phyloP scores from a whole-genome alignment of 2,113 vertebrate genomes.

The Mormyrus iriodes region DNA sequence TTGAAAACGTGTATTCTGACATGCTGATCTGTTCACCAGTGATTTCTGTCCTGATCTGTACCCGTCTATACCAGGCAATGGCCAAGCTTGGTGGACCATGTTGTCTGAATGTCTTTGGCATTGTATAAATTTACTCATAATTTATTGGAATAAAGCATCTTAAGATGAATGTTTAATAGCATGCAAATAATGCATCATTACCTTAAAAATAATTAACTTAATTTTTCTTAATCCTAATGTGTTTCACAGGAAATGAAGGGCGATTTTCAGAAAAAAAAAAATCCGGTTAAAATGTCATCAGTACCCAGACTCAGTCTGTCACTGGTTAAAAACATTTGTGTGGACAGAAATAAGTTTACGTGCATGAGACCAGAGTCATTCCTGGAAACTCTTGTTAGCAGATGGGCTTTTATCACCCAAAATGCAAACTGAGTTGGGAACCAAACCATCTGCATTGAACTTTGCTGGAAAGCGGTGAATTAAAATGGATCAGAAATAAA shows the following conservation, averaged over 20 bases:
- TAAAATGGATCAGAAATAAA: background rate
- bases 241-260: background rate
- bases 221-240: background rate
- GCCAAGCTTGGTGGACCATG: background rate
- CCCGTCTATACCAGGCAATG: background rate
- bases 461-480: background rate
- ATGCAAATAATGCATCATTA: background rate
- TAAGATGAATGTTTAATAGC: background rate
- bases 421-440: background rate
- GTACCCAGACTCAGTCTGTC: background rate
- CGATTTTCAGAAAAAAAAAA: background rate
- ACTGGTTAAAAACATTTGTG: background rate
- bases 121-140: background rate
- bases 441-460: background rate
- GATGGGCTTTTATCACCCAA: background rate
- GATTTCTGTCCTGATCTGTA: too few relatives aligned
- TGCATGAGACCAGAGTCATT: background rate
- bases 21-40: background rate
- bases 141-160: background rate
- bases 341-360: background rate
- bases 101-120: background rate
- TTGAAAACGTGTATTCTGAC: background rate
- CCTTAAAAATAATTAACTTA: background rate
- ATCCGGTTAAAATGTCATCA: background rate
- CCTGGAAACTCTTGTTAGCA: background rate